These are phyloP conservation scores for Zaprionus capensis DNA, from an alignment of 1,140 invertebrate genomes.

Conservation along the genomic window DNA sequence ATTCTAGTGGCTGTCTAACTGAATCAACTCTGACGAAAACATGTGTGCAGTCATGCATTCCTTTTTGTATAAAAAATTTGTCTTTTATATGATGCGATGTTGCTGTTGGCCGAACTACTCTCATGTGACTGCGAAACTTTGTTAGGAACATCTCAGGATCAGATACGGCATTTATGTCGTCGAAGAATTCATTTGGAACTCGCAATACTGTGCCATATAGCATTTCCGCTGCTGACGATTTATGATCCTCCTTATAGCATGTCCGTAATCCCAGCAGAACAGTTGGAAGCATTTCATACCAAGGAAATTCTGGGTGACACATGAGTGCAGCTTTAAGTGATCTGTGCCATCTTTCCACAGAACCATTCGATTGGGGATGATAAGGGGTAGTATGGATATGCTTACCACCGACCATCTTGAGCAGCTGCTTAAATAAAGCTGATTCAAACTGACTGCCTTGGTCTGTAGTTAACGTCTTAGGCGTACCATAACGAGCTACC, in stretches of 20 bases:
- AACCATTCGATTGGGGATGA: neutral
- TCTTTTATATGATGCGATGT: neutral
- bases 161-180: neutral
- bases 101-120: too few species aligned
- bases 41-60: too few species aligned
- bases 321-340: neutral
- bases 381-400: neutral
- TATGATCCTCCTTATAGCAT: neutral
- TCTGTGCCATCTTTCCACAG: neutral
- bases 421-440: neutral
- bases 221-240: neutral
- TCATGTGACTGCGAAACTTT: neutral
- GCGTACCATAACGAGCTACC: conserved; percentile 9
- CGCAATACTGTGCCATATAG: neutral
- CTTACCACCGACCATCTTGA: neutral
- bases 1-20: too few species aligned
- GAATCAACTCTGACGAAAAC: too few species aligned
- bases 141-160: neutral
- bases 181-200: neutral
- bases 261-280: neutral
- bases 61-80: too few species aligned
- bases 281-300: neutral
- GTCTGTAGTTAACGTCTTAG: neutral
- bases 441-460: neutral
- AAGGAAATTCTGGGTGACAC: neutral